Evolutionary conservation across 2,888 invertebrate genomes (phyloP), one percentile per base, ranked within the genome.

Genomic region (Heliconius ethilla): DNA sequence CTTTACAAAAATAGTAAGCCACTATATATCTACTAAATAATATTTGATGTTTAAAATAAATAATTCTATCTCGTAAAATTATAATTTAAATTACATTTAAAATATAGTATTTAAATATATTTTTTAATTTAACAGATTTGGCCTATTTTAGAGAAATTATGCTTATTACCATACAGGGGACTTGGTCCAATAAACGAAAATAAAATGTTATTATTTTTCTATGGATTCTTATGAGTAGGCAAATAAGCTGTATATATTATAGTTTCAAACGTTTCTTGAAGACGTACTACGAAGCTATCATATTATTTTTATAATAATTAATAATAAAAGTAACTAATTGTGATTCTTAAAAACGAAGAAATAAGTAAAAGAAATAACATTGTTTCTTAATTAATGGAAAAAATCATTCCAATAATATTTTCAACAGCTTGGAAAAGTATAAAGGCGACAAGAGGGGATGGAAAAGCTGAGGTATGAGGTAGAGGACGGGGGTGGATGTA

Each of bases 401-500:
- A 27, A 27, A 27, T 15, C 7, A 63, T 18, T 29, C 9, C 18
- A 10, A 67, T 25, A 62, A 66, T 69, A 74, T 75, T 33, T 70
- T 63, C 55, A 29, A n/a, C 78, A 80, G 79, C 76, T 79, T 70
- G 78, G 81, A 83, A 87, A 87, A 86, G 75, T 67, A 45, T 67
- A 79, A 76, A 70, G 25, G 78, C 83, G 81, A 82, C 81, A 82
- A 83, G 83, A 80, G 85, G 84, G 82, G 83, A 83, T 85, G 83
- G 84, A 84, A 75, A 82, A 81, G 83, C 80, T 81, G 84, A 82
- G 86, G 85, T 84, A 82, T 80, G 83, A 82, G 84, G 84, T 76
- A 84, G 83, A 83, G 83, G 86, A 82, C 83, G 84, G 82, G 84
- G 87, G 84, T 85, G 86, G 91, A 89, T 92, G 94, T 94, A 93